Evolutionary conservation across 2,797 vertebrate genomes (phyloP).

Genomic region (Cynopterus sphinx): DNA sequence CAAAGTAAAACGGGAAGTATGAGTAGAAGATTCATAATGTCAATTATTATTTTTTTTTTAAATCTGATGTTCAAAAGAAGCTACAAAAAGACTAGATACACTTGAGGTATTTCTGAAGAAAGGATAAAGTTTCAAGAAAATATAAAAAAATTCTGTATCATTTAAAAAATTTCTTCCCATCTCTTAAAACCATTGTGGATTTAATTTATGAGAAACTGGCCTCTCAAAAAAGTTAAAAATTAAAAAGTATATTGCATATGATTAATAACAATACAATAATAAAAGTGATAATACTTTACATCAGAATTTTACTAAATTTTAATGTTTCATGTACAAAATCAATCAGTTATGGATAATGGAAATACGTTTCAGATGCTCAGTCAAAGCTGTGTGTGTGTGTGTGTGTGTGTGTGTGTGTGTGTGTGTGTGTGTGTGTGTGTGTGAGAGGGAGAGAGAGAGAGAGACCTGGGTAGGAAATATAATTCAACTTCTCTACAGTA

Average conservation of each 20-base stretch:
- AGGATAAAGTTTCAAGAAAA: background rate
- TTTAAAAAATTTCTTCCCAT: background rate
- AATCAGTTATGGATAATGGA: background rate
- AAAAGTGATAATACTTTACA: background rate
- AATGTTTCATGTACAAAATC: background rate
- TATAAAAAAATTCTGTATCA: constrained; percentile 36
- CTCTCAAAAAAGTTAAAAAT: background rate
- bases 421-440: background rate
- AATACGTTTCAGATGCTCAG: background rate
- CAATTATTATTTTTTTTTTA: background rate
- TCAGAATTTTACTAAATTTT: constrained; percentile 22
- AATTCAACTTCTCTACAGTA: constrained; percentile 19
- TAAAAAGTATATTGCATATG: background rate
- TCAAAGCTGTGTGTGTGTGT: background rate
- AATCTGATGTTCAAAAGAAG: background rate
- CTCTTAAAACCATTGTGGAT: background rate
- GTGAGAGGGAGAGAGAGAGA: no score
- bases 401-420: background rate
- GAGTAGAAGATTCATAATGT: background rate
- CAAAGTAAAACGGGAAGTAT: background rate
- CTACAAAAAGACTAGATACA: background rate
- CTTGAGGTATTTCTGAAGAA: background rate
- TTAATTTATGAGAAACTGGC: background rate
- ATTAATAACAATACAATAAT: background rate
- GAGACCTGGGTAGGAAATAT: background rate